These are phyloP conservation scores for Microcaecilia unicolor DNA, from an alignment of 2,797 vertebrate species.

Conservation along the genomic window DNA sequence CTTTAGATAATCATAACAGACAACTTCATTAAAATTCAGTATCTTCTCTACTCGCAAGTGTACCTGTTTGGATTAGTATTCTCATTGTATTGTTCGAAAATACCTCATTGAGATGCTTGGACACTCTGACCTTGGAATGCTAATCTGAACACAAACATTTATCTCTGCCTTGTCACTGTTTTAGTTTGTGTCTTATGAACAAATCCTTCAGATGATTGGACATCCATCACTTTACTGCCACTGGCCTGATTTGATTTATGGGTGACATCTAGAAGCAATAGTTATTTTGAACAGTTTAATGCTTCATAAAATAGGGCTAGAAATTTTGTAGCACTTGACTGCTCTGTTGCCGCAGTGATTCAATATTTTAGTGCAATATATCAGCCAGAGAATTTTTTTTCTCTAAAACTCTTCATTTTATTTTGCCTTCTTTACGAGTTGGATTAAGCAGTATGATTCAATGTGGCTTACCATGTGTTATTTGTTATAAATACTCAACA, in stretches of 20 bases:
- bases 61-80: conserved; percentile 39
- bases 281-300: conserved; percentile 46
- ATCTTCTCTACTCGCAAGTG: conserved; percentile 39
- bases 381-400: background rate
- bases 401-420: background rate
- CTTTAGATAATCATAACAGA: conserved; percentile 45
- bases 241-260: conserved; percentile 44
- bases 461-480: too few relatives aligned
- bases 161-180: conserved; percentile 53
- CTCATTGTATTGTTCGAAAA: conserved; percentile 29
- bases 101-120: conserved; percentile 59
- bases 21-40: conserved; percentile 52
- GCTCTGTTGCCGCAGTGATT: conserved; percentile 13
- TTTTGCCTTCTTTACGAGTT: conserved; percentile 7
- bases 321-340: conserved; percentile 9
- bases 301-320: conserved; percentile 30
- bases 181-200: conserved; percentile 51
- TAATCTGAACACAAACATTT: conserved; percentile 60
- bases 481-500: too few relatives aligned
- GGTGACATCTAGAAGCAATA: conserved; percentile 30
- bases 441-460: background rate
- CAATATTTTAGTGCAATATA: conserved; percentile 10
- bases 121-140: conserved; percentile 59
- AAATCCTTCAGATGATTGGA: conserved; percentile 39
- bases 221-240: conserved; percentile 49